Base-by-base conservation (phyloP, 2,113 vertebrate species). In the Chaenogobius annularis region DNA sequence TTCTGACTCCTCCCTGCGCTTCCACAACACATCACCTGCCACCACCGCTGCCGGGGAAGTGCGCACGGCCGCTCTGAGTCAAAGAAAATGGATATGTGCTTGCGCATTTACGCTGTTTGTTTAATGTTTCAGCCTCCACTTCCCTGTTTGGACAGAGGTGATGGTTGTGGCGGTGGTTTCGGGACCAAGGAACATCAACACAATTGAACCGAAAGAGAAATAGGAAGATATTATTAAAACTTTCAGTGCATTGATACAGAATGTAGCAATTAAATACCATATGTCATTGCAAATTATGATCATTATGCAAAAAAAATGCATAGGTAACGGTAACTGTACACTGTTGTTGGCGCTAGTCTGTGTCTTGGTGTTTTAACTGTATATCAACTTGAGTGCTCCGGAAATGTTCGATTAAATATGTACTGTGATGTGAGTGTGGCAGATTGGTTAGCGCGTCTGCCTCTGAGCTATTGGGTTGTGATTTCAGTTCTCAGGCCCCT, bases 1-100 rank as follows among this genome's bases (percentile, higher is more conserved):
- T 89, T 86, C 85, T 83, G 83, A 73, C 77, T 82, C 80, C 84
- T 84, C 75, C 79, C 69, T 74, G 77, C 75, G 76, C 81, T 75
- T 82, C 58, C 17, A 43, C 61, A 63, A 83, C 81, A 78, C 66
- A 77, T 84, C 81, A 85, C 83, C 83, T 89, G 83, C 75, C 26
- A 31, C 12, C 58, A 66, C 75, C 67, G 31, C 74, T 52, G 75
- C 50, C 0, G 47, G 80, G 54, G 46, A 81, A 12, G 22, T 66
- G 20, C 4, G 71, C 79, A 78, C 64, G 74, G 66, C 64, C 54
- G 69, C 64, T 69, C 26, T 66, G 43, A 55, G 73, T 82, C 66
- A 74, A 77, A 70, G 19, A 63, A 79, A 80, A 47, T 75, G 40
- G 63, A 77, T 26, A 59, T 44, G 26, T 70, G 68, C 31, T 56